These are phyloP conservation scores for Enoplosus armatus DNA, from an alignment of 2,797 vertebrate genomes.

Conservation along the genomic window DNA sequence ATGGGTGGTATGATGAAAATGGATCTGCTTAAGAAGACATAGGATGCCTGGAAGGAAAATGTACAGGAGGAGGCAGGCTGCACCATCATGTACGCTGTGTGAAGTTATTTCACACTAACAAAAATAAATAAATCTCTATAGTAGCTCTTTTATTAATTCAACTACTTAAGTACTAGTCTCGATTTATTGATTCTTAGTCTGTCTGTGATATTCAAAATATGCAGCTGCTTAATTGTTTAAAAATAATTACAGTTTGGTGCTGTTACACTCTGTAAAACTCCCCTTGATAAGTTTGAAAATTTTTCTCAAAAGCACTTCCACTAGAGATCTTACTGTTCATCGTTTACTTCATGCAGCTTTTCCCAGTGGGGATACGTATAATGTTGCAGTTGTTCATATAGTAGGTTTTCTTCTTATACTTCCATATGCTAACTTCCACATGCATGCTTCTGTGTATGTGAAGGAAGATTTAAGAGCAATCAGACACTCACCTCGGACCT, in stretches of 20 bases:
- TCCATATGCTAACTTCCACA: neutral
- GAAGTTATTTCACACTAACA: slow-evolving; percentile 3
- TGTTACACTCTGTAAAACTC: neutral
- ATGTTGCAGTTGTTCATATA: neutral
- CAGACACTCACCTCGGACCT: slow-evolving; percentile 90
- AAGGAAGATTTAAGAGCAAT: slow-evolving; percentile 6
- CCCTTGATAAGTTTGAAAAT: neutral
- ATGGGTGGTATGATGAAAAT: neutral
- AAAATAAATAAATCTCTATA: neutral
- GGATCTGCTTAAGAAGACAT: neutral
- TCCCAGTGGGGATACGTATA: neutral
- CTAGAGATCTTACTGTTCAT: slow-evolving; percentile 21
- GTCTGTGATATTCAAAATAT: neutral
- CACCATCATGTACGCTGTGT: neutral
- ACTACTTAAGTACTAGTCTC: neutral
- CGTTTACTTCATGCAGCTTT: slow-evolving; percentile 23
- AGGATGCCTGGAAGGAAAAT: neutral
- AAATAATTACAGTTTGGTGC: slow-evolving; percentile 1
- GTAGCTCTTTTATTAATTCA: neutral
- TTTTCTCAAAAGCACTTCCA: slow-evolving; percentile 34
- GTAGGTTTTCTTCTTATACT: neutral
- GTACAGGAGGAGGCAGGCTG: neutral
- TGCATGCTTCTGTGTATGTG: neutral
- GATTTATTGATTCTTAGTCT: slow-evolving; percentile 4
- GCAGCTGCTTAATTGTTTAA: neutral